Conservation (phyloP, 2,113 vertebrate genomes). For the Oryzias javanicus region DNA sequence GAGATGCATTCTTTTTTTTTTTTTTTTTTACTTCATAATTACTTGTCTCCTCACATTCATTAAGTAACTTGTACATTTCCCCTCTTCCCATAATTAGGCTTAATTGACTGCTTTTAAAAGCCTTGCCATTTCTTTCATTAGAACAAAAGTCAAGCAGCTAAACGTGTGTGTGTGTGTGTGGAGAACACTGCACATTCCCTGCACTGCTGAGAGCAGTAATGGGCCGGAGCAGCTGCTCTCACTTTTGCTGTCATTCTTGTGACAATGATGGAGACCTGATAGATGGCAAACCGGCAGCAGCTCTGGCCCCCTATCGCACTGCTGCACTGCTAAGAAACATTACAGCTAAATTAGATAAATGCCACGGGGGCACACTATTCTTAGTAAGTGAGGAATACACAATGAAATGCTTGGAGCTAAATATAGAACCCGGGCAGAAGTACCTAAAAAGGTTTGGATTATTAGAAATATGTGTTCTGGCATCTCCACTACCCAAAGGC, state of each 20-base stretch:
- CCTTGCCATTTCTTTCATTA: conserved; percentile 62
- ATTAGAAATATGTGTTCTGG: neutral
- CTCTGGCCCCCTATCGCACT: neutral
- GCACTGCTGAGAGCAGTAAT: conserved; percentile 48
- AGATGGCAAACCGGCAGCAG: conserved; percentile 23
- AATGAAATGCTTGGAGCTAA: neutral
- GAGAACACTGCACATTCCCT: neutral
- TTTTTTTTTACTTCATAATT: conserved; percentile 65
- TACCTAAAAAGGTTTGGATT: neutral
- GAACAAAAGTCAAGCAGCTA: conserved; percentile 54
- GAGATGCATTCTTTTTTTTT: conserved; percentile 49
- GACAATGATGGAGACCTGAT: conserved; percentile 40
- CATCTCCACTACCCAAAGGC: neutral
- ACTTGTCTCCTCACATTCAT: conserved; percentile 73
- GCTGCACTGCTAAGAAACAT: conserved; percentile 17
- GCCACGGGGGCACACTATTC: neutral
- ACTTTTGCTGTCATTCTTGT: conserved; percentile 48
- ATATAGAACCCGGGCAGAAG: neutral
- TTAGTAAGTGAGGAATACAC: neutral
- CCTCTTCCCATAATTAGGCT: conserved; percentile 45
- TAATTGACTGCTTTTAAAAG: conserved; percentile 72
- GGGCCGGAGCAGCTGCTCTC: conserved; percentile 54
- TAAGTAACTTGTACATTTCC: conserved; percentile 62
- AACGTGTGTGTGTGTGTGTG: conserved; percentile 22
- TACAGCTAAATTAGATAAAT: conserved; percentile 10